A percentile compares a stretch with the other conserved stretches of the same genome.
Conservation (phyloP, 2,113 vertebrate species). For the Galbula dea region DNA sequence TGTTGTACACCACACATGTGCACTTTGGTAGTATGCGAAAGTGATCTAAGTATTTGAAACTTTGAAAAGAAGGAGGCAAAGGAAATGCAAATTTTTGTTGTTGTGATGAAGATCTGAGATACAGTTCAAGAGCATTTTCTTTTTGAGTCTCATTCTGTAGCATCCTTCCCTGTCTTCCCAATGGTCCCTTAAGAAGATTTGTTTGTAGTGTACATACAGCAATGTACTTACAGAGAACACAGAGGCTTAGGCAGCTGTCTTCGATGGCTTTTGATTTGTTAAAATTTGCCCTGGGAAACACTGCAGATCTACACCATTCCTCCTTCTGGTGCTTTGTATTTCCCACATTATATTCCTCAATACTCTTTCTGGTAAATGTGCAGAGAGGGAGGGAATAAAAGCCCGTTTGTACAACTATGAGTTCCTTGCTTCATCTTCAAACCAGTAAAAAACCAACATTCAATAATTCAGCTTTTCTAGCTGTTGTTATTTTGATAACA, state of each 20-base stretch:
- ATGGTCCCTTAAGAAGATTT: not conserved
- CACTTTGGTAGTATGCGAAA: not conserved
- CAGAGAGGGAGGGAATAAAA: conserved; percentile 7
- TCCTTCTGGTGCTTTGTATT: not conserved
- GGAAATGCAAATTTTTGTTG: not conserved
- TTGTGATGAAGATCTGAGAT: not conserved
- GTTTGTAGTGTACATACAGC: not conserved
- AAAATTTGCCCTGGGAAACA: not conserved
- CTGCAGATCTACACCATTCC: not conserved
- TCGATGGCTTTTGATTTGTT: not conserved
- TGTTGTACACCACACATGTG: fast-evolving
- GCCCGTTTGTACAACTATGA: not conserved
- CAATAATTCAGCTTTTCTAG: conserved; percentile 34
- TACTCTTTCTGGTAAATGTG: conserved; percentile 14
- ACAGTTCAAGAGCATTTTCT: fast-evolving
- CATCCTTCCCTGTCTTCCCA: not conserved
- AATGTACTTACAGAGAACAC: not conserved
- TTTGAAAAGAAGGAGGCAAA: not conserved
- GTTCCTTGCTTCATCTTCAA: not conserved
- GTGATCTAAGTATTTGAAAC: not conserved
- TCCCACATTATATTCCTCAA: not conserved
- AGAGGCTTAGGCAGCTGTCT: conserved; percentile 1
- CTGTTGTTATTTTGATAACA: conserved; percentile 35
- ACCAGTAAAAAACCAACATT: conserved; percentile 42
- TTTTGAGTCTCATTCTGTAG: not conserved